Evolutionary conservation across 2,888 invertebrate species (phyloP).

Genomic region (Orchestes rusci): DNA sequence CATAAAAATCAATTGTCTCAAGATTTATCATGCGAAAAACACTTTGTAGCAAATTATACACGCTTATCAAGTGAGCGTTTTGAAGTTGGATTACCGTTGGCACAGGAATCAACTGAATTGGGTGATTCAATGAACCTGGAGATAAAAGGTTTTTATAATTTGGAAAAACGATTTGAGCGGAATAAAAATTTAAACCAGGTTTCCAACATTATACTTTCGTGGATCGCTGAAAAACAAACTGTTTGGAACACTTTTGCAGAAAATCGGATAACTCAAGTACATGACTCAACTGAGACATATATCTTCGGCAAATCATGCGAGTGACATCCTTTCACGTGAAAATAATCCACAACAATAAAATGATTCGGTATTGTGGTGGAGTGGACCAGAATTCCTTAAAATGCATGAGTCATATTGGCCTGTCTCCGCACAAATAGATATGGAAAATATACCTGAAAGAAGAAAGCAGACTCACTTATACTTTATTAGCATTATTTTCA

Average conservation of each 20-base stretch:
- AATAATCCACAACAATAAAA: not conserved
- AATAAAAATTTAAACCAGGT: no score
- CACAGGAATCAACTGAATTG: no score
- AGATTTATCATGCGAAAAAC: no score
- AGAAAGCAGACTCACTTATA: not conserved
- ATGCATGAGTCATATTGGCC: no score
- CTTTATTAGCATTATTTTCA: not conserved
- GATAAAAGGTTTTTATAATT: no score
- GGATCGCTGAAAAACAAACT: conserved; percentile 9
- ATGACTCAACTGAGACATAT: conserved; percentile 11
- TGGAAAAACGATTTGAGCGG: no score
- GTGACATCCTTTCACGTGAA: conserved; percentile 10
- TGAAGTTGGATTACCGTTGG: no score
- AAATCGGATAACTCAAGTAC: not conserved
- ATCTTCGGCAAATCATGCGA: conserved; percentile 14
- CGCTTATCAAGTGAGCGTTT: no score
- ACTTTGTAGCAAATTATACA: no score
- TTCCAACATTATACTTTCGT: no score
- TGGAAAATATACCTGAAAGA: not conserved
- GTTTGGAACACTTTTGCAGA: conserved; percentile 18
- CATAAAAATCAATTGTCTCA: no score
- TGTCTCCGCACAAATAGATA: not conserved
- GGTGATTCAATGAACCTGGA: no score
- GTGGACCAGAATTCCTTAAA: not conserved
- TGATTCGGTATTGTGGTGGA: conserved; percentile 1